Conservation (phyloP, 2,797 vertebrate genomes). For the Orestias chungarensis region DNA sequence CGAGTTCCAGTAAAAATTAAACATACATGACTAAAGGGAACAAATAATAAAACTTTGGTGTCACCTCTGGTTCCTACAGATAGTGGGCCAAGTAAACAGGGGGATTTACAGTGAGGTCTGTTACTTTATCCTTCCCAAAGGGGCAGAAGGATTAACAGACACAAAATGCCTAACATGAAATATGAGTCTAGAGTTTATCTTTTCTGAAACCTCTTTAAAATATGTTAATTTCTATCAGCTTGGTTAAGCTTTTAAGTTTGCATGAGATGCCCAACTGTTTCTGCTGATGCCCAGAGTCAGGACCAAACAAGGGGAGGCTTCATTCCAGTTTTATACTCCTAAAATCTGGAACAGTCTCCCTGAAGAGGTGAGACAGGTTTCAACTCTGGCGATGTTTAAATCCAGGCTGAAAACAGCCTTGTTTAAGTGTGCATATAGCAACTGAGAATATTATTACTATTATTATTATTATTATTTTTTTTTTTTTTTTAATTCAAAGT, state of each 20-base stretch:
- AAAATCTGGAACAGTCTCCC: too few species aligned
- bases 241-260: slow-evolving; percentile 42
- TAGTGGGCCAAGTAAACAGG: slow-evolving; percentile 10
- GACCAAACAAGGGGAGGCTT: too few species aligned
- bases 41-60: slow-evolving; percentile 10
- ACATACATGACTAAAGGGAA: neutral
- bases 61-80: slow-evolving; percentile 15
- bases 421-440: too few species aligned
- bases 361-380: too few species aligned
- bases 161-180: slow-evolving; percentile 21
- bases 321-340: too few species aligned
- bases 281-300: too few species aligned
- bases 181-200: slow-evolving; percentile 46
- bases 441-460: too few species aligned
- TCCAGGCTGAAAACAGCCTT: too few species aligned
- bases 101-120: slow-evolving; percentile 21
- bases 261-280: neutral
- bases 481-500: too few species aligned
- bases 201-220: slow-evolving; percentile 27
- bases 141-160: slow-evolving; percentile 38
- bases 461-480: too few species aligned
- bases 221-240: slow-evolving; percentile 37
- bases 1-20: neutral
- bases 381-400: too few species aligned
- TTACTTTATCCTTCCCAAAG: slow-evolving; percentile 15